A percentile compares a stretch with the other conserved stretches of the same genome.
These are phyloP conservation scores for Drosophila pseudoananassae DNA, from an alignment of 1,140 invertebrate genomes.

Conservation along the genomic window DNA sequence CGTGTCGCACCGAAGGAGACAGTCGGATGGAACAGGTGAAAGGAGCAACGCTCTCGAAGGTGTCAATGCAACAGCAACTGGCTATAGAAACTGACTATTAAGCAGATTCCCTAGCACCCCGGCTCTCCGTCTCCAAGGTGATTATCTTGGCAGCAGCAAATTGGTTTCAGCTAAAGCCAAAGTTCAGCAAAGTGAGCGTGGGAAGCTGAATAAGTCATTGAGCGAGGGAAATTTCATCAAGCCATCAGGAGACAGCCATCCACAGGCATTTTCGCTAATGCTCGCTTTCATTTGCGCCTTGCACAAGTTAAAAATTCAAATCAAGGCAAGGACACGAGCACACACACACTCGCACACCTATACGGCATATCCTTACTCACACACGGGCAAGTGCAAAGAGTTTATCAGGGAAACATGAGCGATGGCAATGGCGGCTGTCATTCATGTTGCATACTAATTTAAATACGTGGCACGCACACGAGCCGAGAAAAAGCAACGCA, in stretches of 20 bases:
- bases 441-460: slow-evolving; percentile 82
- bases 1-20: slow-evolving; percentile 11
- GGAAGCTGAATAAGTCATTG: slow-evolving; percentile 66
- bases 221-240: slow-evolving; percentile 59
- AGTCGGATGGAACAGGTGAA: slow-evolving; percentile 5
- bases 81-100: slow-evolving; percentile 46
- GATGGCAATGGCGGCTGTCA: slow-evolving; percentile 70
- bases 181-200: slow-evolving; percentile 45
- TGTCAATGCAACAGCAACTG: slow-evolving; percentile 37
- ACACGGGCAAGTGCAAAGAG: slow-evolving; percentile 33
- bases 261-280: slow-evolving; percentile 61
- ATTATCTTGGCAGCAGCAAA: slow-evolving; percentile 52
- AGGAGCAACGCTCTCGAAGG: slow-evolving; percentile 26
- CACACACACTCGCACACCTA: slow-evolving; percentile 13
- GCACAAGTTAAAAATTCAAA: slow-evolving; percentile 79
- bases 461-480: slow-evolving; percentile 70
- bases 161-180: slow-evolving; percentile 29
- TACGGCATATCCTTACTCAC: not conserved
- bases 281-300: slow-evolving; percentile 73
- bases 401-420: slow-evolving; percentile 69
- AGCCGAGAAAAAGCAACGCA: slow-evolving; percentile 3
- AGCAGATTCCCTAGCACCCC: slow-evolving; percentile 4
- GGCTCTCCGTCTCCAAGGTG: slow-evolving; percentile 47
- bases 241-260: slow-evolving; percentile 11
- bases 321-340: slow-evolving; percentile 62